Evolutionary conservation across 1,140 invertebrate genomes (phyloP), one percentile per base, ranked within the genome.

Genomic region (Drosophila varians): DNA sequence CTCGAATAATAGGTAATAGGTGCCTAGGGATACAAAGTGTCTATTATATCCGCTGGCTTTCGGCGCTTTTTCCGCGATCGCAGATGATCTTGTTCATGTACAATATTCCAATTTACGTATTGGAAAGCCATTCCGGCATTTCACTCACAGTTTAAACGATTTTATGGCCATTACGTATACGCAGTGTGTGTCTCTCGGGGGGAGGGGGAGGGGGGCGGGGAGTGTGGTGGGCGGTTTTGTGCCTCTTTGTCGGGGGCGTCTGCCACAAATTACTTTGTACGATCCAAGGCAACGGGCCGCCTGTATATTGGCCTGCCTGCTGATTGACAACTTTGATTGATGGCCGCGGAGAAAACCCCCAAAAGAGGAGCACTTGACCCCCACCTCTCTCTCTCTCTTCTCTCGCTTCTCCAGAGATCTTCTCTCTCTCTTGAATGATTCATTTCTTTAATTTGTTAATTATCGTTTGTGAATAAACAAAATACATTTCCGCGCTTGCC

Each of bases 301-400:
- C n/a, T n/a, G 1, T 14, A 3, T 42, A 18, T 9, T 8, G 36
- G 4, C 45, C 46, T 28, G 8, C 43, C 9, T 23, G 75, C 31
- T 78, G 78, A 83, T 84, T 84, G 78, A 83, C 79, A 84, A 61
- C 79, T 61, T 57, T 83, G 78, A 83, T 83, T 84, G 78, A 83
- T 83, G 77, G 65, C 60, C 71, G 12, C 28, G 4, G 48, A 26
- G 31, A 28, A 28, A 51, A 48, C 45, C 11, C 23, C 49, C 23
- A 34, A 46, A 34, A 31, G 36, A 26, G 31, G 5, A 40, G 23
- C 43, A 61, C 61, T 65, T 65, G 31, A 48, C 31, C 43, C 31
- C 43, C 18, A 21, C 38, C 26, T 38, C 26, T 56, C 28, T 36
- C 28, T 36, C 18, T 9, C 23, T 4, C 28, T 21, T 28, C 18